Evolutionary conservation across 1,140 invertebrate genomes (phyloP), one percentile per base, ranked within the genome.

Genomic region (Linepithema humile): DNA sequence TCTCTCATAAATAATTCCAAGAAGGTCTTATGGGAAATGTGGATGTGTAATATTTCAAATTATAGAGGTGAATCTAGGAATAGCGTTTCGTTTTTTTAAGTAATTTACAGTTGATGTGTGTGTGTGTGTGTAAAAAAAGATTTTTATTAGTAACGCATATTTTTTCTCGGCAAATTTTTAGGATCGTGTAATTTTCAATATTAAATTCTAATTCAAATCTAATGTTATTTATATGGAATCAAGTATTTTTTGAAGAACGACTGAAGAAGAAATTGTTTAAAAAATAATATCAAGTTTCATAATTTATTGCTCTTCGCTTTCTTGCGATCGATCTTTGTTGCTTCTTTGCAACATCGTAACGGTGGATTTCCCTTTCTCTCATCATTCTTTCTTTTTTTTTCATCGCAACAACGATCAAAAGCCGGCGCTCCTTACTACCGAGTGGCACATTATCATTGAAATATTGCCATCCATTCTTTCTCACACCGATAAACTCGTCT

Each of bases 1-100:
- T 70, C 64, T 55, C 75, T 17, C 5, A 40, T 55, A 55, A 80
- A 55, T 69, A 80, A 69, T 80, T 29, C 12, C 17, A 69, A 55
- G 75, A 69, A 70, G 35, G n/a, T 40, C 10, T 69, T 29, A 29
- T 9, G 23, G 40, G 64, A 57, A 32, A 55, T 57, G 55, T 69
- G 45, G 15, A 40, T 55, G 26, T 70, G 23, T 43, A 69, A 69
- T 69, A 55, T 80, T 69, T 70, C n/a, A 53, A 69, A 29, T 2
- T 40, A 38, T 67, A 45, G 40, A 67, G 26, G 32, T 65, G 40
- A 65, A 64, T 55, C 12, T 0, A 53, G 4, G 17, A 69, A 55
- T 15, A 55, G 17, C 48, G 1, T 53, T 35, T 50, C 45, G 35
- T n/a, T 17, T 3, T 50, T 35, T 70, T 9, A 23, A 40, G 17